Evolutionary conservation across 2,888 invertebrate genomes (phyloP), one percentile per base, ranked within the genome.

Genomic region (Stegana nigrithorax): DNA sequence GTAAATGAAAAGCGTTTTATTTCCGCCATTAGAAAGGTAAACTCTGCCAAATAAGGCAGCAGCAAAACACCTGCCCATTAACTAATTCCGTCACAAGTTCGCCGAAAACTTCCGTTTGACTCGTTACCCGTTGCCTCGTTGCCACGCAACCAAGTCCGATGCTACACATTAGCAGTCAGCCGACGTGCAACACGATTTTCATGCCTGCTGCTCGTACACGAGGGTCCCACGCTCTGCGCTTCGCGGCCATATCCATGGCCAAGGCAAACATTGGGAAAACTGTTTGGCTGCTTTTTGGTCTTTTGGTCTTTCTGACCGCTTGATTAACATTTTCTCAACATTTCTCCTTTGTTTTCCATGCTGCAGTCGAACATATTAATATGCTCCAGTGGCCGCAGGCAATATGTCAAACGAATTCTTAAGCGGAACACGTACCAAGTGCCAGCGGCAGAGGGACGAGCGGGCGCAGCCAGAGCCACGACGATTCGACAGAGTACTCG

Each of bases 321-420:
- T 75, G 75, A 75, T 75, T 75, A 75, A 79, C 75, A 75, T 75
- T 75, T 79, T 74, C 79, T 63, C 67, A 63, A 73, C 67, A 74
- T 66, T 69, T 66, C 66, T 60, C 53, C 36, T 55, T 55, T 55
- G 53, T 55, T 55, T 55, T 36, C 32, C 25, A 19, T 1, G 39
- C 14, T 4, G 45, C 2, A 42, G 39, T 26, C 53, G 36, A 51
- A 61, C 66, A 45, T 27, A 75, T 75, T 79, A 79, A 75, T 75
- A 75, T 75, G 75, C 78, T 68, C 60, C 66, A 67, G 69, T 70
- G 65, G 62, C 69, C 68, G 73, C 50, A 66, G 75, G 68, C 75
- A 75, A 75, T 75, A 75, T 75, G 75, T 79, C 79, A 75, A n/a
- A 73, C 67, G 62, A 68, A 75, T 75, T 75, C 73, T 80, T 79